phyloP scores from a whole-genome alignment of 2,888 invertebrate species.

The Drosophila ezoana region DNA sequence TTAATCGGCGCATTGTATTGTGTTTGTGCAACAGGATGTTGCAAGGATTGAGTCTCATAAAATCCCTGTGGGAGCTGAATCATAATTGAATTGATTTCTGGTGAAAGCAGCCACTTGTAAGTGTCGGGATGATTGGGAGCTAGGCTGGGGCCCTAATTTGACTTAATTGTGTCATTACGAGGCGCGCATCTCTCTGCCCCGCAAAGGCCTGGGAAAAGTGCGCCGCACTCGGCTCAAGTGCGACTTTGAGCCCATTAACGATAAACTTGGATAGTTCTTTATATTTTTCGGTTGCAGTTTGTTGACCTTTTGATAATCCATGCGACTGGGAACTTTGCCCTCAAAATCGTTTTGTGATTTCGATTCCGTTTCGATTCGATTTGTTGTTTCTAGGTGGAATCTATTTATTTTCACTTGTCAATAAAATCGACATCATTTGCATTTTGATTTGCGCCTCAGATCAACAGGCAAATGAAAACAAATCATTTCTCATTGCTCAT shows the following conservation, averaged over 20 bases:
- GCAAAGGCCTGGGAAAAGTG: conserved; percentile 48
- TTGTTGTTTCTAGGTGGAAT: conserved; percentile 50
- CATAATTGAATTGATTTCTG: conserved; percentile 69
- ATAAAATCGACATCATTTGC: conserved; percentile 66
- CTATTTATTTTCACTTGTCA: conserved; percentile 71
- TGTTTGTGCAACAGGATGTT: conserved; percentile 43
- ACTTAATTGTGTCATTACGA: conserved; percentile 79
- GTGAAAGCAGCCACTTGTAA: conserved; percentile 71
- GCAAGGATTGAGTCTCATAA: conserved; percentile 16
- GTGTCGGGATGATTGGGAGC: conserved; percentile 17
- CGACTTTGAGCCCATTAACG: conserved; percentile 43
- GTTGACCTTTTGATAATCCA: conserved; percentile 52
- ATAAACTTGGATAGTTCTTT: conserved; percentile 20
- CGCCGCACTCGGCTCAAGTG: conserved; percentile 68
- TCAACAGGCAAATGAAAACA: conserved; percentile 59
- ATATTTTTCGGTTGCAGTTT: conserved; percentile 36
- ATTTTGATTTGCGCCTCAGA: conserved; percentile 57
- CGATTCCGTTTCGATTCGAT: conserved; percentile 8
- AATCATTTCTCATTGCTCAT: conserved; percentile 61
- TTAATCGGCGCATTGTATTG: conserved; percentile 67
- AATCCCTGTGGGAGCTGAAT: conserved; percentile 68
- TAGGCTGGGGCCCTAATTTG: conserved; percentile 57
- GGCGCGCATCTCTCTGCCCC: conserved; percentile 35
- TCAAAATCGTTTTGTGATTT: conserved; percentile 18
- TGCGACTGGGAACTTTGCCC: conserved; percentile 22